Conservation (phyloP, 2,888 invertebrate species). For the Autographa pulchrina region DNA sequence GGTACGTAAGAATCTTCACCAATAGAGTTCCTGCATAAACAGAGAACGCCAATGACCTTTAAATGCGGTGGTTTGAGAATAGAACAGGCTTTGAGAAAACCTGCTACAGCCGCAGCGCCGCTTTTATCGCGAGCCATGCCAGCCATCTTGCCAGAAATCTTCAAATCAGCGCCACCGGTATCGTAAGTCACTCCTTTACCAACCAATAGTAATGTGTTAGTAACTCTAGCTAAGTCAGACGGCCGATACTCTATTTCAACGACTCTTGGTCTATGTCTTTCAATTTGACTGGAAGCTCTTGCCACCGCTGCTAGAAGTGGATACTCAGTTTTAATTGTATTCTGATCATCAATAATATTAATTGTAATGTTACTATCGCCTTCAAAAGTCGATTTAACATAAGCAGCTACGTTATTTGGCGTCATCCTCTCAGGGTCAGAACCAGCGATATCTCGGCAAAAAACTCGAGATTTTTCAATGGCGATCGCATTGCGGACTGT, state of each 20-base stretch:
- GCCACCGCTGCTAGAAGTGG: constrained; percentile 94
- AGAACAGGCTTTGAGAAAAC: constrained; percentile 94
- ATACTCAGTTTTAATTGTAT: constrained; percentile 92
- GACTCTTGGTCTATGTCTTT: constrained; percentile 91
- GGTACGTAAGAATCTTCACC: constrained; percentile 95
- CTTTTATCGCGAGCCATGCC: constrained; percentile 98
- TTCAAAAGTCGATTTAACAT: constrained; percentile 91
- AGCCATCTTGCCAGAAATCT: constrained; percentile 92
- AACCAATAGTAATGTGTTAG: constrained; percentile 94
- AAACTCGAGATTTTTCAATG: constrained; percentile 91
- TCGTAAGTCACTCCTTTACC: constrained; percentile 97
- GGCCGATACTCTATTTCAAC: constrained; percentile 91
- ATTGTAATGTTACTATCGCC: constrained; percentile 90
- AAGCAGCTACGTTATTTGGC: constrained; percentile 93
- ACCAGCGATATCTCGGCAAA: constrained; percentile 90
- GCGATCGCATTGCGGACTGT: constrained; percentile 90
- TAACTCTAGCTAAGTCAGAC: constrained; percentile 80
- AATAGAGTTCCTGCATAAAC: constrained; percentile 95
- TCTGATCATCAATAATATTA: constrained; percentile 90
- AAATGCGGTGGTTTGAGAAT: constrained; percentile 92
- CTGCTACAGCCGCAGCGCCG: constrained; percentile 96
- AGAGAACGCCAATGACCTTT: constrained; percentile 93
- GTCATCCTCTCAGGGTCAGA: constrained; percentile 97
- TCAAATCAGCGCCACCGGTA: constrained; percentile 94
- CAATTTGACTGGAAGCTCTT: constrained; percentile 92